Evolutionary conservation across 2,888 invertebrate genomes (phyloP).

Genomic region (Maniola hyperantus): DNA sequence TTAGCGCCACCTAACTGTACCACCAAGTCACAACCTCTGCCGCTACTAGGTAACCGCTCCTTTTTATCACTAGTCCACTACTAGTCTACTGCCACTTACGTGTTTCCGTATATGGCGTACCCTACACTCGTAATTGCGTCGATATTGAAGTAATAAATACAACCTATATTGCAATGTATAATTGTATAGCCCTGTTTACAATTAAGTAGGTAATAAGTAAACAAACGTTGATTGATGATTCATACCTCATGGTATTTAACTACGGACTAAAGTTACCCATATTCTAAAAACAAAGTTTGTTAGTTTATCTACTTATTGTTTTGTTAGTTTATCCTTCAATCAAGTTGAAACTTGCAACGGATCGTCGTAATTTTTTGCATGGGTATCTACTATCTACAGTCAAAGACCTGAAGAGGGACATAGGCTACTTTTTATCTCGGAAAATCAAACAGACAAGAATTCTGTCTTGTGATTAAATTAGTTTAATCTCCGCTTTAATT

Average conservation of each 20-base stretch:
- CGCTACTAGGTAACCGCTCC: conserved; percentile 45
- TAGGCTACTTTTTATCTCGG: no score
- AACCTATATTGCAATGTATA: conserved; percentile 30
- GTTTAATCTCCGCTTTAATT: no score
- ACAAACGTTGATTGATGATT: conserved; percentile 11
- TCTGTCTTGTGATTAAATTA: no score
- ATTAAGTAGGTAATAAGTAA: conserved; percentile 15
- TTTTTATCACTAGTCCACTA: conserved; percentile 29
- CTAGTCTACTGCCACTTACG: conserved; percentile 15
- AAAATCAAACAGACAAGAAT: no score
- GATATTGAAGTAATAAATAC: conserved; percentile 34
- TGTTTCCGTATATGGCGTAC: conserved; percentile 39
- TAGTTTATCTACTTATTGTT: no score
- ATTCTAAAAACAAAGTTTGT: no score
- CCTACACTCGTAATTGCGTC: conserved; percentile 38
- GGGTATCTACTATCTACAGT: no score
- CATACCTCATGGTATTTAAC: not conserved
- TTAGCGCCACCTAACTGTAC: conserved; percentile 64
- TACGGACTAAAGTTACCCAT: no score
- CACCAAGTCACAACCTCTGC: conserved; percentile 52
- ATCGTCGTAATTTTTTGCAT: no score
- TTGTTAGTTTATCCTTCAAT: no score
- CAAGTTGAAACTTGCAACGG: no score
- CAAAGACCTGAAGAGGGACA: no score
- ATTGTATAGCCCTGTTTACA: conserved; percentile 27